These are phyloP conservation scores for Caenorhabditis afra DNA, from an alignment of 2,888 invertebrate species.

Conservation along the genomic window DNA sequence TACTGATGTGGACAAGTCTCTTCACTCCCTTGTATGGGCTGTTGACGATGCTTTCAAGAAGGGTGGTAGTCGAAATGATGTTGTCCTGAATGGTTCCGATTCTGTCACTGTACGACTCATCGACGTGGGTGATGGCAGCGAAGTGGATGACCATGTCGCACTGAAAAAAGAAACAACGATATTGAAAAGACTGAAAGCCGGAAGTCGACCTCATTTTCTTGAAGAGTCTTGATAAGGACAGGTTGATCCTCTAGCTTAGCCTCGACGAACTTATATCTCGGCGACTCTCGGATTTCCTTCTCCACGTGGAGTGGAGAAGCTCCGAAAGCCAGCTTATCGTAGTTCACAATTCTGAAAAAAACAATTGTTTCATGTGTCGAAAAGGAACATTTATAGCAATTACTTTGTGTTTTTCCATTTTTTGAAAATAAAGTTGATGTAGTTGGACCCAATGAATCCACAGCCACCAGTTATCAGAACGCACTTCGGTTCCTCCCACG, in stretches of 20 bases:
- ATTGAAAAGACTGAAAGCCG: too few species aligned
- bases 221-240: constrained; percentile 66
- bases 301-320: constrained; percentile 70
- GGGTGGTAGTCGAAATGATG: constrained; percentile 77
- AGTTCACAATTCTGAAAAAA: constrained; percentile 73
- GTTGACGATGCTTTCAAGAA: constrained; percentile 77
- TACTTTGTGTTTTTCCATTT: constrained; percentile 76
- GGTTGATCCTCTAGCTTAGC: constrained; percentile 74
- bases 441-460: constrained; percentile 80
- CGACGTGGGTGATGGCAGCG: constrained; percentile 80
- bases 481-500: constrained; percentile 64
- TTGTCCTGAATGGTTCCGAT: constrained; percentile 80
- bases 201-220: constrained; percentile 67
- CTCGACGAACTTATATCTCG: constrained; percentile 74
- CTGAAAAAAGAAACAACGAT: constrained; percentile 43
- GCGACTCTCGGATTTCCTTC: constrained; percentile 63
- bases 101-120: constrained; percentile 79
- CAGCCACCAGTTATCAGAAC: constrained; percentile 79
- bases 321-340: constrained; percentile 78
- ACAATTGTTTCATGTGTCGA: neutral
- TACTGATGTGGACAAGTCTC: constrained; percentile 78
- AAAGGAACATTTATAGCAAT: constrained; percentile 24
- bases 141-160: constrained; percentile 79
- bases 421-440: constrained; percentile 76
- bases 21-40: constrained; percentile 71